Conservation (phyloP, 1,140 invertebrate species). For the Drosophila burlai region DNA sequence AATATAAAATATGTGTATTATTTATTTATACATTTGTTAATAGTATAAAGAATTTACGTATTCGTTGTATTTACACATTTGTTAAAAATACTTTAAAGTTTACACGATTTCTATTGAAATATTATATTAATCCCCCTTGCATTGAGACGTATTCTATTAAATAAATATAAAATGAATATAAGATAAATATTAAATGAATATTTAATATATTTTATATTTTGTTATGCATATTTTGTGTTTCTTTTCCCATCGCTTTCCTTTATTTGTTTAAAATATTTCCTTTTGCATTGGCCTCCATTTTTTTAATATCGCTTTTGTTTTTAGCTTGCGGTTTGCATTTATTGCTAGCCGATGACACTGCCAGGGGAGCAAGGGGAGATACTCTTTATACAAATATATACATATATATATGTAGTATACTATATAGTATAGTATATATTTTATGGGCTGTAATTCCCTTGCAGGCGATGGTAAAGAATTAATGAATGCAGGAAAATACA, state of each 20-base stretch:
- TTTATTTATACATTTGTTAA: too few relatives aligned
- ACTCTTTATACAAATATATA: neutral
- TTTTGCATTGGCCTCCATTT: neutral
- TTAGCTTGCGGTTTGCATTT: constrained; percentile 49
- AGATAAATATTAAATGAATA: neutral
- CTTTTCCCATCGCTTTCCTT: constrained; percentile 17
- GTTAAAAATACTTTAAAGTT: neutral
- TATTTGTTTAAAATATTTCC: constrained; percentile 49
- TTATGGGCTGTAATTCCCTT: constrained; percentile 8
- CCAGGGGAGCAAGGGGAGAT: neutral
- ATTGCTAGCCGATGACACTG: constrained; percentile 68
- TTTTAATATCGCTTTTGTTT: constrained; percentile 11
- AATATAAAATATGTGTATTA: too few relatives aligned
- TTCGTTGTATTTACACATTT: too few relatives aligned
- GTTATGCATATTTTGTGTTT: neutral
- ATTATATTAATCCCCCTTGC: neutral
- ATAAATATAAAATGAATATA: neutral
- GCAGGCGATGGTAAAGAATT: neutral
- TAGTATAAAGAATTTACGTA: too few relatives aligned
- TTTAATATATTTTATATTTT: neutral
- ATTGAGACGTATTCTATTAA: neutral
- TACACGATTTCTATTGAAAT: neutral
- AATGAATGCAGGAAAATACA: constrained; percentile 2
- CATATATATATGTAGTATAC: neutral
- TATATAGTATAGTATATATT: constrained; percentile 7